Conservation (phyloP, 2,888 invertebrate genomes). For the Operophtera brumata region DNA sequence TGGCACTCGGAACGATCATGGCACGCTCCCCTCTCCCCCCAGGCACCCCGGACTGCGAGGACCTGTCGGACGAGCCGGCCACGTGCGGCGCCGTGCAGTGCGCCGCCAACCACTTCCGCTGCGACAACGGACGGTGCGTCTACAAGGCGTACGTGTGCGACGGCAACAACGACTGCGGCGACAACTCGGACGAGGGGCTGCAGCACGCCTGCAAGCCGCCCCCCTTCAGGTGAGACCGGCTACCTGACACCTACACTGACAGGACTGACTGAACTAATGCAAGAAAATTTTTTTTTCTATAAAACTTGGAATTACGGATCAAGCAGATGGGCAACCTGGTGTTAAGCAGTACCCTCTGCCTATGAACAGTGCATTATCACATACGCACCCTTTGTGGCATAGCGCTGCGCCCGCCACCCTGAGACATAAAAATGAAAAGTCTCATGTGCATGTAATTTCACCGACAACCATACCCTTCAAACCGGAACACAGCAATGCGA, state of each 20-base stretch:
- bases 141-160: constrained; percentile 97
- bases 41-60: constrained; percentile 92
- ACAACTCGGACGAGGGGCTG: constrained; percentile 92
- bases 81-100: constrained; percentile 90
- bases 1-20: too few relatives aligned
- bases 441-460: too few relatives aligned
- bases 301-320: too few relatives aligned
- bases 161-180: constrained; percentile 95
- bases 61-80: constrained; percentile 93
- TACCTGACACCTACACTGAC: not conserved
- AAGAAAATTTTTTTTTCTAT: too few relatives aligned
- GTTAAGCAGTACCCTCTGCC: too few relatives aligned
- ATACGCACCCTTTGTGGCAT: too few relatives aligned
- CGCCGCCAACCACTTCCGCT: constrained; percentile 89
- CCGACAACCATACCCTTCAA: too few relatives aligned
- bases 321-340: too few relatives aligned
- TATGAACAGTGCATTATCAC: too few relatives aligned
- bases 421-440: too few relatives aligned
- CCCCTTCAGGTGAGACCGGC: constrained; percentile 77
- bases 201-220: constrained; percentile 90
- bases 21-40: constrained; percentile 2
- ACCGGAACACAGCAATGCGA: too few relatives aligned
- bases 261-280: not conserved
- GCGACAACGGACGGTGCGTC: constrained; percentile 92
- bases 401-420: too few relatives aligned